These are phyloP conservation scores for Anguilla japonica DNA, from an alignment of 2,113 vertebrate species.

Conservation along the genomic window DNA sequence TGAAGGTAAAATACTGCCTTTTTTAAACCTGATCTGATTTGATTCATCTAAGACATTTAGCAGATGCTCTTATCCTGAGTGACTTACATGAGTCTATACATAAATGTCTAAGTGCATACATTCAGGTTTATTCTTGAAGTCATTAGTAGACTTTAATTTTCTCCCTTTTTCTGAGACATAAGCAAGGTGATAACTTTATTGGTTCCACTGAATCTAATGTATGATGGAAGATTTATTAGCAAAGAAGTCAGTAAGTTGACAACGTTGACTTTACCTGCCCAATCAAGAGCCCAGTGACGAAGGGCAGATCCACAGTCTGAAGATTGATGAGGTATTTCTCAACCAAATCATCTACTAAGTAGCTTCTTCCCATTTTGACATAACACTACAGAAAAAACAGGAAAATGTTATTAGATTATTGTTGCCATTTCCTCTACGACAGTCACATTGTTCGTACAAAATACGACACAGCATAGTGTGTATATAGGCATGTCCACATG, in stretches of 20 bases:
- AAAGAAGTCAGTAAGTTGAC: background rate
- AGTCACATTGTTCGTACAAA: background rate
- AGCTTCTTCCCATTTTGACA: conserved; percentile 66
- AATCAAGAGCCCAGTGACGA: conserved; percentile 82
- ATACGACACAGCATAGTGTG: background rate
- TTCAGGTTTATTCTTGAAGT: too few species aligned
- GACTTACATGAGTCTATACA: too few species aligned
- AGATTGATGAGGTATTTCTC: conserved; percentile 62
- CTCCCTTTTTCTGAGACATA: background rate
- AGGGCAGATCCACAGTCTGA: conserved; percentile 44
- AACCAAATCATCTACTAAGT: conserved; percentile 67
- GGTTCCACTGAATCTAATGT: too few species aligned
- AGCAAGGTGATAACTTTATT: background rate
- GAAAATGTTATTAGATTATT: background rate
- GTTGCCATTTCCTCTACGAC: background rate
- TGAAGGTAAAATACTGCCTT: too few species aligned
- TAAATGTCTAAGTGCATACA: too few species aligned
- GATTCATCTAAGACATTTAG: too few species aligned
- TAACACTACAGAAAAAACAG: background rate
- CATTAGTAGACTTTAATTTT: too few species aligned
- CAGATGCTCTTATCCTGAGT: too few species aligned
- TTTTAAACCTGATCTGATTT: too few species aligned
- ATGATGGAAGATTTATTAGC: background rate
- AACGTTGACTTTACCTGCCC: conserved; percentile 78
- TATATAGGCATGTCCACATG: background rate